phyloP scores from a whole-genome alignment of 2,797 vertebrate species.

The Galago senegalensis region DNA sequence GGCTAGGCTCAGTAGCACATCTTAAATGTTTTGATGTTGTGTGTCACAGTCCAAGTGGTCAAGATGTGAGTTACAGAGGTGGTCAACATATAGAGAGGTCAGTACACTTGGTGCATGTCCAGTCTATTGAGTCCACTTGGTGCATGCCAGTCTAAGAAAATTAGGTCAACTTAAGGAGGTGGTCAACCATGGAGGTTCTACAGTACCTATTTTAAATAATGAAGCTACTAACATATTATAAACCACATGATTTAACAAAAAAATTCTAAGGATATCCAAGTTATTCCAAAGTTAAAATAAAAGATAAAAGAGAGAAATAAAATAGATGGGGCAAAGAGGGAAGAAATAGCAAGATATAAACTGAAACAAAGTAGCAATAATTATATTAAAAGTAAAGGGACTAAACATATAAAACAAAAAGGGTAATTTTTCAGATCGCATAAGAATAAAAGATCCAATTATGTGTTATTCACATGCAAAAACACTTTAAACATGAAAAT shows the following conservation, averaged over 20 bases:
- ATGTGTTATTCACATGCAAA: neutral
- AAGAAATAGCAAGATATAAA: neutral
- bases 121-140: too few relatives aligned
- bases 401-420: neutral
- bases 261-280: neutral
- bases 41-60: too few relatives aligned
- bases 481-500: neutral
- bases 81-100: too few relatives aligned
- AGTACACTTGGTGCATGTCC: too few relatives aligned
- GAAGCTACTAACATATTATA: neutral
- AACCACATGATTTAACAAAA: neutral
- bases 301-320: neutral
- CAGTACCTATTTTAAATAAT: neutral
- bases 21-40: too few relatives aligned
- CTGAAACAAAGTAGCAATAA: neutral
- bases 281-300: neutral
- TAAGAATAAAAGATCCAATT: neutral
- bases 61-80: too few relatives aligned
- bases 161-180: too few relatives aligned
- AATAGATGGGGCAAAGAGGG: neutral
- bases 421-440: neutral
- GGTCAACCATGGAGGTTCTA: neutral
- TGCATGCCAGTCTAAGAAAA: too few relatives aligned
- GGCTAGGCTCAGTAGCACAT: too few relatives aligned
- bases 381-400: neutral